Conservation (phyloP, 2,797 vertebrate genomes). For the Pantherophis vulpinus region DNA sequence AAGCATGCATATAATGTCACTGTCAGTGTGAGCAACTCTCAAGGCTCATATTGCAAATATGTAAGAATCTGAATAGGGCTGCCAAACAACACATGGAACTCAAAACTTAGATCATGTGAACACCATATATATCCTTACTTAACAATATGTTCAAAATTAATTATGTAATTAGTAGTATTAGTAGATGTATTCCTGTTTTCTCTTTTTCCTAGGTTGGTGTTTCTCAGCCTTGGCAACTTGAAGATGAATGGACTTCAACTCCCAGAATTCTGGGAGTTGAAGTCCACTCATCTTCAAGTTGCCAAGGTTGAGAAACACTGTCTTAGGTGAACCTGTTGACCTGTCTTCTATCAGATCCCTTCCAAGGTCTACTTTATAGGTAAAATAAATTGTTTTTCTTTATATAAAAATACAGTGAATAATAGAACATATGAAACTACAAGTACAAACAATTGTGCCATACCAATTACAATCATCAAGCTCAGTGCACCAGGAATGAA, state of each 20-base stretch:
- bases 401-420: neutral
- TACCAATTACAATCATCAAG: neutral
- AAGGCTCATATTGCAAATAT: neutral
- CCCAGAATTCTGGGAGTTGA: too few relatives aligned
- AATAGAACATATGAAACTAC: neutral
- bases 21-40: neutral
- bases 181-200: neutral
- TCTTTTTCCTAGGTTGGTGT: neutral
- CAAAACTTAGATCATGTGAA: neutral
- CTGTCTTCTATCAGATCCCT: neutral
- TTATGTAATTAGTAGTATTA: neutral
- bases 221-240: too few relatives aligned
- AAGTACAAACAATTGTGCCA: neutral
- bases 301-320: too few relatives aligned
- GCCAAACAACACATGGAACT: neutral
- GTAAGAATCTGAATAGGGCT: neutral
- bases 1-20: neutral
- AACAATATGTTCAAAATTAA: neutral
- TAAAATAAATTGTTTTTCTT: neutral
- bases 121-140: neutral
- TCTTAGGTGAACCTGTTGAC: neutral
- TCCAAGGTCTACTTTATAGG: neutral
- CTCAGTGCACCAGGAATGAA: too few relatives aligned
- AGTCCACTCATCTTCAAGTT: too few relatives aligned
- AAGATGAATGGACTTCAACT: too few relatives aligned